Evolutionary conservation across 2,797 vertebrate genomes (phyloP).

Genomic region (Dendrocincla tyrannina): DNA sequence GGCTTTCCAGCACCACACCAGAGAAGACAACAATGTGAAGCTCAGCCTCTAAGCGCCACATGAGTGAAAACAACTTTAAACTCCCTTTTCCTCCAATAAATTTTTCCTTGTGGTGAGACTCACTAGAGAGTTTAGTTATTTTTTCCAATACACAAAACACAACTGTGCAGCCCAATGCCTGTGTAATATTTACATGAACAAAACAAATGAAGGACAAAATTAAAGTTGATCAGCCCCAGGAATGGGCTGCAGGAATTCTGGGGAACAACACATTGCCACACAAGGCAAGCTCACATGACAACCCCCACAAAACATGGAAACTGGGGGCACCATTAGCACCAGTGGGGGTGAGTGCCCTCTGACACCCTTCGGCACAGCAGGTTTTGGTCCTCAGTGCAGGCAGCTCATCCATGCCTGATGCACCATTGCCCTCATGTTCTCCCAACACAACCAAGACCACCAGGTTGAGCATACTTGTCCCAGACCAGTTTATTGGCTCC

Average conservation of each 20-base stretch:
- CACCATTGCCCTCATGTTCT: not conserved
- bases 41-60: not conserved
- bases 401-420: not conserved
- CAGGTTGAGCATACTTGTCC: not conserved
- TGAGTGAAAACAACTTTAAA: not conserved
- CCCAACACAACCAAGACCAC: not conserved
- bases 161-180: not conserved
- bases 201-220: not conserved
- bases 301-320: not conserved
- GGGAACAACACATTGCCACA: not conserved
- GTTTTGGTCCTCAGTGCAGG: not conserved
- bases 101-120: not conserved
- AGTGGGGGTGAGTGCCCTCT: not conserved
- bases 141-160: not conserved
- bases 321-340: fast-evolving
- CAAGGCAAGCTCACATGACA: not conserved
- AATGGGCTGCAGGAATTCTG: not conserved
- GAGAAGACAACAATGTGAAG: not conserved
- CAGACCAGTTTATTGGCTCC: not conserved
- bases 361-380: not conserved
- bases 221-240: not conserved
- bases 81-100: not conserved
- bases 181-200: not conserved
- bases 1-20: not conserved
- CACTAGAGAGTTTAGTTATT: not conserved